These are phyloP conservation scores for Tetramorium alpestre DNA, from an alignment of 1,140 invertebrate genomes.

Conservation along the genomic window DNA sequence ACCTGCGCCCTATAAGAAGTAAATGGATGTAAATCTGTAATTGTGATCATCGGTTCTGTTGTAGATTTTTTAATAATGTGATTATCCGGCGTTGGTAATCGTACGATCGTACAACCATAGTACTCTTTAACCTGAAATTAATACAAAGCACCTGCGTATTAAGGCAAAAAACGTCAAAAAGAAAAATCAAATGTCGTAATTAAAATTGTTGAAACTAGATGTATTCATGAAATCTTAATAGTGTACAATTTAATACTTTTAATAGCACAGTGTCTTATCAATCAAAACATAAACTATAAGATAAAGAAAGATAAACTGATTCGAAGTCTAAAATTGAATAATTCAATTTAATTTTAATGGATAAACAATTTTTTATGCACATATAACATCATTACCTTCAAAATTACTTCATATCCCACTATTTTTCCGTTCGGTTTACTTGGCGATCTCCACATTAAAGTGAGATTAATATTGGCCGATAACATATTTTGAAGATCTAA, in stretches of 20 bases:
- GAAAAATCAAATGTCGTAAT: not conserved
- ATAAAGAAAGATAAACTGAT: not conserved
- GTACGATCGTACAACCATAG: slow-evolving; percentile 1
- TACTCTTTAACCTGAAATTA: slow-evolving; percentile 11
- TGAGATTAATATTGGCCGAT: not conserved
- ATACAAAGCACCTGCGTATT: not conserved
- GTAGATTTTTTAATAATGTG: not conserved
- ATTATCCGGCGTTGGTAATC: not conserved
- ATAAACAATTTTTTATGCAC: not conserved
- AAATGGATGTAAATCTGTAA: slow-evolving; percentile 58
- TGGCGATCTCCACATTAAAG: slow-evolving; percentile 60
- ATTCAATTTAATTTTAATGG: not conserved
- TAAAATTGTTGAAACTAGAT: not conserved
- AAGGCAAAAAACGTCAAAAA: not conserved
- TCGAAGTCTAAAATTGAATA: not conserved
- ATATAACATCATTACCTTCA: slow-evolving; percentile 57
- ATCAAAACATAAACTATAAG: not conserved
- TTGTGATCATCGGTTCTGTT: not conserved
- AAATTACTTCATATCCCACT: slow-evolving; percentile 38
- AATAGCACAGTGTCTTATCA: too few species aligned
- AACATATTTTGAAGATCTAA: not conserved
- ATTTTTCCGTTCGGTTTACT: slow-evolving; percentile 36
- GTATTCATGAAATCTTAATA: not conserved
- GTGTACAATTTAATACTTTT: not conserved
- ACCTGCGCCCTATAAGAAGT: slow-evolving; percentile 48